Base-by-base conservation (phyloP, 2,888 invertebrate species). In the Lobophora halterata region DNA sequence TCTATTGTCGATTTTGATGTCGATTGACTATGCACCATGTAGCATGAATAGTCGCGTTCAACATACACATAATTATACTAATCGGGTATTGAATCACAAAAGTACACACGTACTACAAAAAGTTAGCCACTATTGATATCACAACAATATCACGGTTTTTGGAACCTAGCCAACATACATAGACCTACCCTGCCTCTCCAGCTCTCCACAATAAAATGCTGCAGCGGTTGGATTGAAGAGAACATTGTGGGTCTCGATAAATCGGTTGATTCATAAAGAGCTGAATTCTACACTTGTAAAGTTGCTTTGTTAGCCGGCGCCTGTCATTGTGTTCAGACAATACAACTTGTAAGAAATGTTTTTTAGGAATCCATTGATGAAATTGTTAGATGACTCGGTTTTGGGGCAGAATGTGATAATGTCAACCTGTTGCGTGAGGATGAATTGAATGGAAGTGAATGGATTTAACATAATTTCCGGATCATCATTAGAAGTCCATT, bases 281-380 rank as follows among this genome's bases (percentile, higher is more conserved):
- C 77, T 79, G 83, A 85, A 86, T 81, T 75, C 80, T 85, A 85
- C 86, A 87, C 86, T 86, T 86, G 86, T 86, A 83, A 75, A 75
- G 66, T 67, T 61, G 73, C 78, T 77, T 86, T 86, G 86, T 86
- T 79, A 79, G 61, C 58, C 65, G 82, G 78, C 81, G 86, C 79
- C 71, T 79, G 81, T 74, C 77, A 82, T 85, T 86, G 83, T 85
- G 48, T 51, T 68, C 81, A 83, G 75, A 87, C 86, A 87, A 87
- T 87, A 72, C 74, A 77, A 82, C 79, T 83, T 85, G 83, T 78
- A 85, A 86, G 87, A 75, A 85, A 80, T 74, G 80, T 82, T 86
- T 86, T 87, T 87, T 86, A 85, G 81, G 71, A 81, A 79, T 81
- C 61, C 82, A 87, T 86, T 86, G 85, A 86, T 78, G 67, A 76